Percentiles rank a stretch among this genome's conserved stretches.
These are phyloP conservation scores for Hydraecia micacea DNA, from an alignment of 2,888 invertebrate species.

Conservation along the genomic window DNA sequence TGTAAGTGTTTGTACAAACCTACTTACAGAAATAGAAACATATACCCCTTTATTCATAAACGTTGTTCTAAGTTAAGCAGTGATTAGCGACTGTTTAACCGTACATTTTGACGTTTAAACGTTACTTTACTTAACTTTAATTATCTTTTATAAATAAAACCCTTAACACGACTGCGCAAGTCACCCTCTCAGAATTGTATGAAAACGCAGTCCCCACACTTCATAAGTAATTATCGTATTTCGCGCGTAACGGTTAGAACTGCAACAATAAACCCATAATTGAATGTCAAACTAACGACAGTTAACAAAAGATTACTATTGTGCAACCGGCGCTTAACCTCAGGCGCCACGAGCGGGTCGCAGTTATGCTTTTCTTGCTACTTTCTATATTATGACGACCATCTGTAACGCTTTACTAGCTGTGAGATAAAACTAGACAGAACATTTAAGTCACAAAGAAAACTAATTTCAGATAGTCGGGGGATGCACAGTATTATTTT, in stretches of 20 bases:
- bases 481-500: background rate
- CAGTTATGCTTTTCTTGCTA: constrained; percentile 47
- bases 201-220: background rate
- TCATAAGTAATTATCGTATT: background rate
- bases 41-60: background rate
- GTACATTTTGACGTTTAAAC: no score
- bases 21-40: background rate
- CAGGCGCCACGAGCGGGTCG: constrained; percentile 34
- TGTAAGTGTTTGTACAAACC: background rate
- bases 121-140: no score
- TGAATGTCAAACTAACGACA: constrained; percentile 12
- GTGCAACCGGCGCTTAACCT: constrained; percentile 22
- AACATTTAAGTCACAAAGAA: background rate
- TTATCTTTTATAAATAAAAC: no score
- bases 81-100: no score
- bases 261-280: constrained; percentile 25
- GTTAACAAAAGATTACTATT: constrained; percentile 43
- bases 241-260: background rate
- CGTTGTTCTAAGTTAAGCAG: no score
- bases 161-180: no score
- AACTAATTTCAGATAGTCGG: background rate
- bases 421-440: background rate
- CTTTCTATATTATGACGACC: constrained; percentile 52
- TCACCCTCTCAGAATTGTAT: background rate
- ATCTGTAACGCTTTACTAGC: constrained; percentile 18